Base-by-base conservation (phyloP, 2,797 vertebrate genomes). In the Picus viridis region DNA sequence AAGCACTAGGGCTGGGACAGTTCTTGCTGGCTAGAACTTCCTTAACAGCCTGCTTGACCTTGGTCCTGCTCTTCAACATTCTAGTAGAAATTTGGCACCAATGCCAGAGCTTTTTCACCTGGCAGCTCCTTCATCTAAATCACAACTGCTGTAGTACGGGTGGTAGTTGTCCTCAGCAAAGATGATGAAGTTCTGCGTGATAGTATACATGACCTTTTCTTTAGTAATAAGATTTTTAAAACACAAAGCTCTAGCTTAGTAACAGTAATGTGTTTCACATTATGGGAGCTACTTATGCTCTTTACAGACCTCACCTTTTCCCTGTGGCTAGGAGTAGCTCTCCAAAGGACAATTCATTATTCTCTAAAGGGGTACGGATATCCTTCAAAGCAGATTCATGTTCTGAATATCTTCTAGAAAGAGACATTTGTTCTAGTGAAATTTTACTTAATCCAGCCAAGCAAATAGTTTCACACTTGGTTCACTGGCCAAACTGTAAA, bases 281-380 rank as follows among this genome's bases (percentile, higher is more conserved):
- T 64, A 12, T 19, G 27, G 41, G 24, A 70, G 49, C 34, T 83
- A 18, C 10, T 0, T 1, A 24, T 7, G 18, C 18, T 43, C 49
- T 63, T 83, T 49, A 63, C 30, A 68, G 58, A 72, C n/a, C 36
- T 30, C 18, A 36, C 19, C 13, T 32, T 26, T 78, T 7, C 14
- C 8, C 47, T 4, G 8, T 0, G 0, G 41, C 34, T 49, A 58
- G 34, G 10, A 71, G 30, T 51, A 24, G 32, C 30, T 76, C 11
- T 63, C 30, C 47, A 80, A 34, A 81, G 29, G 10, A 83, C 24
- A 93, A 79, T 24, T 82, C 45, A 7, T 4, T 61, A 43, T 84
- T 68, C 16, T 29, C 49, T 26, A 39, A 58, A 62, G 19, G 8
- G 4, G 22, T 13, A 41, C 12, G 80, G 15, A 13, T 36, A 45